A percentile compares a stretch with the other conserved stretches of the same genome.
Evolutionary conservation across 2,888 invertebrate genomes (phyloP).

Genomic region (Octodonta nipae): DNA sequence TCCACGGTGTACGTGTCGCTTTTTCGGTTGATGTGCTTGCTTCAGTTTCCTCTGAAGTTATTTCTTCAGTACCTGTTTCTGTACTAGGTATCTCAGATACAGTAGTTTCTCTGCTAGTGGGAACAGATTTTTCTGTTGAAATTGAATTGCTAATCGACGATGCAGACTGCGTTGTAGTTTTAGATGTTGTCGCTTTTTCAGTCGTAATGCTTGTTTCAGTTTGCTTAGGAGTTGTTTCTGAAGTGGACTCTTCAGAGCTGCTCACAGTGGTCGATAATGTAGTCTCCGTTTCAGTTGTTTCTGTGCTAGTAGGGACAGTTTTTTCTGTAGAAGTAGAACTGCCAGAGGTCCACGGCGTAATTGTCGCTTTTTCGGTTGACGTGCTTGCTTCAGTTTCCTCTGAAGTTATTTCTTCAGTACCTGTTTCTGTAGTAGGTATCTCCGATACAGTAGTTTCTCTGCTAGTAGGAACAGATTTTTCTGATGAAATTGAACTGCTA

Average conservation of each 20-base stretch:
- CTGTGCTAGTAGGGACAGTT: conserved; percentile 5
- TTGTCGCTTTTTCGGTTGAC: not conserved
- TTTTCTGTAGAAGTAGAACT: conserved; percentile 4
- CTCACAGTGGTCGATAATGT: too few relatives aligned
- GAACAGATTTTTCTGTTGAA: too few relatives aligned
- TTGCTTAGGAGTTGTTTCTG: too few relatives aligned
- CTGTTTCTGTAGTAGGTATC: not conserved
- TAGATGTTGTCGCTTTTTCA: too few relatives aligned
- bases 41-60: conserved; percentile 1
- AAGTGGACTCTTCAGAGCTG: too few relatives aligned
- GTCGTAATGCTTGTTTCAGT: conserved; percentile 2
- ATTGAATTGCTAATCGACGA: too few relatives aligned
- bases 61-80: conserved; percentile 1
- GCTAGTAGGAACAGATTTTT: not conserved
- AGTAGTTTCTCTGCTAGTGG: too few relatives aligned
- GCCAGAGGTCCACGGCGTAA: not conserved
- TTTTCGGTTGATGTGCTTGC: not conserved
- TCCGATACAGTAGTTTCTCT: too few relatives aligned
- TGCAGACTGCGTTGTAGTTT: too few relatives aligned
- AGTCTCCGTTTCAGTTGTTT: conserved; percentile 2
- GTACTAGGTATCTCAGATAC: not conserved
- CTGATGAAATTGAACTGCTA: not conserved
- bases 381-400: not conserved
- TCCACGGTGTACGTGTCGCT: not conserved
- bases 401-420: not conserved